Evolutionary conservation across 2,888 invertebrate genomes (phyloP), one percentile per base, ranked within the genome.

Genomic region (Apoderus coryli): DNA sequence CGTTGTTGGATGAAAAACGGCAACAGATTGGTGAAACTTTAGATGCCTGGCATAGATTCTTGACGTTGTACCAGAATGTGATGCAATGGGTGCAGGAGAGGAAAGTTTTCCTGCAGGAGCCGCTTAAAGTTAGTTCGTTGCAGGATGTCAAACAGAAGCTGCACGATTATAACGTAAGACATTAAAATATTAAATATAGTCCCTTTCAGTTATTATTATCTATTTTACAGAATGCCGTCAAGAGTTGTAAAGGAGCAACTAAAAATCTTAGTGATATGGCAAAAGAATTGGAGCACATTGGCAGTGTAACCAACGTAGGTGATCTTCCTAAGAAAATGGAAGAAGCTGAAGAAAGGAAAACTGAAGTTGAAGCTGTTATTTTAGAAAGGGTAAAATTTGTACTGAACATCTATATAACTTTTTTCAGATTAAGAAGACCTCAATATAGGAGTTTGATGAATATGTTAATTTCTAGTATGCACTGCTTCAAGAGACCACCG

Each of bases 251-350:
- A 60, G 74, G 76, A 49, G 80, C 81, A 53, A 75, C 77, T 42
- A 86, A 86, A 59, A 80, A 85, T 56, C 63, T 89, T 52, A 79
- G 80, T 47, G 89, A 90, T 55, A 90, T 90, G 89, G 76, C 79
- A 29, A 85, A 81, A 55, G 88, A 89, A 59, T 64, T 90, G 51
- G 86, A 86, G 49, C 69, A 73, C 34, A 85, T 90, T 41, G 74
- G 76, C 43, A 76, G 79, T 48, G 75, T 81, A 3, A 85, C 88
- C 16, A 81, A 74, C 54, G 78, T 82, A 22, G 86, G 82, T 30
- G 80, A 86, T 54, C 67, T 92, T 42, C 81, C 84, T 34, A 76
- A 78, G 34, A 81, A 85, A 55, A 67, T 92, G 48, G 76, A 82
- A 47, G 75, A 81, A 52, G 84, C 82, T 10, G 90, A 92, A 58